Evolutionary conservation across 2,888 invertebrate species (phyloP).

Genomic region (Pandemis cinnamomeana): DNA sequence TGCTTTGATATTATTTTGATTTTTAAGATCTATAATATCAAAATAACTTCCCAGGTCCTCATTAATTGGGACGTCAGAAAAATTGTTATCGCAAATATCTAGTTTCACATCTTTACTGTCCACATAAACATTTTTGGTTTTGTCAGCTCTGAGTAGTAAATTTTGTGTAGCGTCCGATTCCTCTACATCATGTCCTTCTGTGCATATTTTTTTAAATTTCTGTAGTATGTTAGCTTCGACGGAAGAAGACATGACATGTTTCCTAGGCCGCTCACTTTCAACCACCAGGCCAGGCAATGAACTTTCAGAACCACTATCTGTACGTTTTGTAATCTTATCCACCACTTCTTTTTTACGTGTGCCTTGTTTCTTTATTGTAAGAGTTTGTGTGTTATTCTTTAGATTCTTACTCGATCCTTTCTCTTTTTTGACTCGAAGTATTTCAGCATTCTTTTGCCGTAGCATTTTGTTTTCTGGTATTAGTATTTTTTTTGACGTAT

Average conservation of each 20-base stretch:
- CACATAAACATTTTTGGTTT: slow-evolving; percentile 38
- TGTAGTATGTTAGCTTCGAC: slow-evolving; percentile 56
- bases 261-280: slow-evolving; percentile 52
- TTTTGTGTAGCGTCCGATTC: slow-evolving; percentile 63
- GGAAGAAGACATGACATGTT: slow-evolving; percentile 55
- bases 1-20: neutral
- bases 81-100: slow-evolving; percentile 3
- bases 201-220: slow-evolving; percentile 60
- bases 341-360: slow-evolving; percentile 27
- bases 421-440: slow-evolving; percentile 46
- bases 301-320: slow-evolving; percentile 61
- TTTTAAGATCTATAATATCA: slow-evolving; percentile 37
- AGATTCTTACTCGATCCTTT: slow-evolving; percentile 42
- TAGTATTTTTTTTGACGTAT: slow-evolving; percentile 33
- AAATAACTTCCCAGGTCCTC: slow-evolving; percentile 43
- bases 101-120: slow-evolving; percentile 2
- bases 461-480: slow-evolving; percentile 37
- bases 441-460: slow-evolving; percentile 39
- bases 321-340: neutral
- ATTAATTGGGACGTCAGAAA: neutral
- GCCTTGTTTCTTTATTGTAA: slow-evolving; percentile 40
- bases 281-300: slow-evolving; percentile 69
- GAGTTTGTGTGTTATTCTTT: slow-evolving; percentile 40
- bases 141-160: slow-evolving; percentile 59
- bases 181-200: slow-evolving; percentile 51